phyloP scores from a whole-genome alignment of 35 echinoderm and acorn worm genomes.

The Ophiothrix spiculata region DNA sequence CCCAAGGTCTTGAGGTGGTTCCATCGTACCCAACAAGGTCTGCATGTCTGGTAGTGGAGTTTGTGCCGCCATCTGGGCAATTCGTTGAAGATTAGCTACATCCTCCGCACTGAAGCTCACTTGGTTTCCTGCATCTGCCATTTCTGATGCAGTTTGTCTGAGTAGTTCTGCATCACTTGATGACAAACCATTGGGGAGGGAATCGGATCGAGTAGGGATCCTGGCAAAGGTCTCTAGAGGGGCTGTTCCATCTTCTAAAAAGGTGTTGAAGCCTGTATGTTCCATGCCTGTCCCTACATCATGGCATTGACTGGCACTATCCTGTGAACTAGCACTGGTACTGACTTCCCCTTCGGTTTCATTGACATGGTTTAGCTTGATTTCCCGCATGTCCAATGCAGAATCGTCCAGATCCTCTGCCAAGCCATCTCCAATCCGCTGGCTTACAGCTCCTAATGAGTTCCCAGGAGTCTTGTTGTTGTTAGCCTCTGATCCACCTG shows the following conservation, averaged over 20 bases:
- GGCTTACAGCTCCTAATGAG: neutral
- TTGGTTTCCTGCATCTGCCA: neutral
- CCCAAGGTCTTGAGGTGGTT: neutral
- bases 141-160: neutral
- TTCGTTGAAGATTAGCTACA: constrained; percentile 36
- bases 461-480: constrained; percentile 45
- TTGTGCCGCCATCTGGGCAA: constrained; percentile 8
- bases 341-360: neutral
- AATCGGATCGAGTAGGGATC: neutral
- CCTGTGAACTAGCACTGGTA: neutral
- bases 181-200: neutral
- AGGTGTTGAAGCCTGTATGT: neutral
- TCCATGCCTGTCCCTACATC: neutral
- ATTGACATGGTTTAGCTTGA: constrained; percentile 53
- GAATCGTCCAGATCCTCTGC: constrained; percentile 46
- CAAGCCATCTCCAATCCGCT: constrained; percentile 12
- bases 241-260: neutral
- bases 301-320: neutral
- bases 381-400: constrained; percentile 70
- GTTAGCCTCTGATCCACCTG: constrained; percentile 20
- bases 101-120: constrained; percentile 21
- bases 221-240: neutral
- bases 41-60: constrained; percentile 57
- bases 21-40: constrained; percentile 42
- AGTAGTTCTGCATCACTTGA: neutral